A percentile compares a stretch with the other conserved stretches of the same genome.
phyloP scores from a whole-genome alignment of 2,113 vertebrate species.

The Nibea albiflora region DNA sequence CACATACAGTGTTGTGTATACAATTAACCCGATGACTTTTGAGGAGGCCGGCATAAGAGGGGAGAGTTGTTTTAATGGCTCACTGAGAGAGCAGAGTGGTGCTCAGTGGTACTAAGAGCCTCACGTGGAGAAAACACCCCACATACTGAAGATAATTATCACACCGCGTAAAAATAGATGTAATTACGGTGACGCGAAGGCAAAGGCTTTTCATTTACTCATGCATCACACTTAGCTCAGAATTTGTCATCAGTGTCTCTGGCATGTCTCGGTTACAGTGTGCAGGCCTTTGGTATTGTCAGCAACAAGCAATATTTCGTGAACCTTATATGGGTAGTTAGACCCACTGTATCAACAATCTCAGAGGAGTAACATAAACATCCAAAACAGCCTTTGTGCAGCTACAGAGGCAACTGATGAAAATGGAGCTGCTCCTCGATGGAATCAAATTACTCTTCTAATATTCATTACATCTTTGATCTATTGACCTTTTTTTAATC shows the following conservation, averaged over 20 bases:
- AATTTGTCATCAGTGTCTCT: slow-evolving; percentile 38
- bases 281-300: slow-evolving; percentile 21
- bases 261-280: slow-evolving; percentile 31
- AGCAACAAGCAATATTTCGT: slow-evolving; percentile 37
- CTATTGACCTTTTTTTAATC: not conserved
- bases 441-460: not conserved
- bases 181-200: slow-evolving; percentile 33
- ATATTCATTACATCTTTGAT: not conserved
- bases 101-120: slow-evolving; percentile 15
- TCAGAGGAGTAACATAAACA: slow-evolving; percentile 3
- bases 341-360: slow-evolving; percentile 6
- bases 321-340: slow-evolving; percentile 30
- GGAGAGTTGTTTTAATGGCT: slow-evolving; percentile 19
- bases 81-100: slow-evolving; percentile 17
- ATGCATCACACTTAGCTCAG: slow-evolving; percentile 29
- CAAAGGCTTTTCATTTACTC: slow-evolving; percentile 43
- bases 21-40: slow-evolving; percentile 9
- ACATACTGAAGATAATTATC: slow-evolving; percentile 45
- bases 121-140: slow-evolving; percentile 30
- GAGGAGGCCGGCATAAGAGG: slow-evolving; percentile 13
- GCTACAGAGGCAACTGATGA: not conserved
- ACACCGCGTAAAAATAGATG: slow-evolving; percentile 36
- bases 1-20: not conserved
- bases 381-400: not conserved
- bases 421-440: not conserved